phyloP scores from a whole-genome alignment of 2,797 vertebrate genomes.

The Thalassophryne amazonica region DNA sequence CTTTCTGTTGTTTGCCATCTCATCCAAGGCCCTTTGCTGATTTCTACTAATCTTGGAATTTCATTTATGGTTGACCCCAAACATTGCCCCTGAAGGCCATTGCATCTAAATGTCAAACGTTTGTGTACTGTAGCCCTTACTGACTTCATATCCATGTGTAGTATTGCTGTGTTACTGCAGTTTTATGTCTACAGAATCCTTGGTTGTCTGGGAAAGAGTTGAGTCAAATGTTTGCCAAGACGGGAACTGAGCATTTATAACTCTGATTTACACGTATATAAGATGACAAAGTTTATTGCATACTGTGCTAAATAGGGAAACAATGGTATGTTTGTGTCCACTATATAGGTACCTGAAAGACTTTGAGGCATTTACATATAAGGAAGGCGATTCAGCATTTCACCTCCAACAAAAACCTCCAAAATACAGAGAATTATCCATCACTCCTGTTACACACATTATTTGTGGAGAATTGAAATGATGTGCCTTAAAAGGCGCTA shows the following conservation, averaged over 20 bases:
- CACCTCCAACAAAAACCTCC: slow-evolving; percentile 12
- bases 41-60: no score
- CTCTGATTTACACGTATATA: slow-evolving; percentile 10
- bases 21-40: no score
- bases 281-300: slow-evolving; percentile 16
- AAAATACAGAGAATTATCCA: slow-evolving; percentile 28
- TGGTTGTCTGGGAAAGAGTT: background rate
- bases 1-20: no score
- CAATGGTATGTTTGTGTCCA: slow-evolving; percentile 30
- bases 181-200: no score
- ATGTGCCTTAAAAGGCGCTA: slow-evolving; percentile 32
- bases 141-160: no score
- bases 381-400: no score
- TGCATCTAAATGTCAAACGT: no score
- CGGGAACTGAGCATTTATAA: slow-evolving; percentile 7
- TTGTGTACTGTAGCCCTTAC: no score
- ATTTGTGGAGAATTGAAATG: slow-evolving; percentile 32
- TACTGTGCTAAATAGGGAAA: slow-evolving; percentile 39
- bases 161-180: background rate
- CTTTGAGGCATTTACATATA: slow-evolving; percentile 34
- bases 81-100: no score
- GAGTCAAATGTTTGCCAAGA: slow-evolving; percentile 16
- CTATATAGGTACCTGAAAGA: slow-evolving; percentile 25
- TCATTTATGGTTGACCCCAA: no score
- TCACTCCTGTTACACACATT: slow-evolving; percentile 30